phyloP scores from a whole-genome alignment of 2,888 invertebrate genomes.

The Drosophila mimetica region DNA sequence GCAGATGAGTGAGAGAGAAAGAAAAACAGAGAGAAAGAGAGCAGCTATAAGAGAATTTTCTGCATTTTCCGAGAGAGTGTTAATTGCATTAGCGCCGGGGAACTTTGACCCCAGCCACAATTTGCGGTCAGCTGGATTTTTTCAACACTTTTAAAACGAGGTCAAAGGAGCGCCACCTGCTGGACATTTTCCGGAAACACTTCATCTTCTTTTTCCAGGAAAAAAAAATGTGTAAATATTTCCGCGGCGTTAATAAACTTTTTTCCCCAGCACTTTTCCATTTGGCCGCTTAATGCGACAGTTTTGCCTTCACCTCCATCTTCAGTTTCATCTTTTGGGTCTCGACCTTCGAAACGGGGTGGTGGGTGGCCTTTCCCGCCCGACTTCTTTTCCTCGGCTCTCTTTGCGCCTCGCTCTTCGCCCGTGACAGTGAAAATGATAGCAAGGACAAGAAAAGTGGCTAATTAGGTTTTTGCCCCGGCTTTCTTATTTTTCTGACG shows the following conservation, averaged over 20 bases:
- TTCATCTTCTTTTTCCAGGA: conserved; percentile 3
- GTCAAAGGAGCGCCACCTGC: conserved; percentile 48
- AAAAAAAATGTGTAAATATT: conserved; percentile 30
- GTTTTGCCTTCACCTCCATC: conserved; percentile 1
- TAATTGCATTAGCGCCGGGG: conserved; percentile 68
- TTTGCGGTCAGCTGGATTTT: conserved; percentile 59
- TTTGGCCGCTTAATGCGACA: conserved; percentile 25
- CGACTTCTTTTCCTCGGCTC: conserved; percentile 38
- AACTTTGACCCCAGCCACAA: conserved; percentile 61
- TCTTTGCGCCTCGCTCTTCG: conserved; percentile 40
- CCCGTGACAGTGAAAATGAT: conserved; percentile 77
- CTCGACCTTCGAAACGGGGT: conserved; percentile 10
- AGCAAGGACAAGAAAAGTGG: conserved; percentile 48
- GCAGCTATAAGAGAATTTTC: conserved; percentile 5
- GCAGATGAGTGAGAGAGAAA: conserved; percentile 42
- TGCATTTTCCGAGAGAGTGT: conserved; percentile 41
- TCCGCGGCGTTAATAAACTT: conserved; percentile 67
- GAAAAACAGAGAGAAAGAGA: conserved; percentile 3
- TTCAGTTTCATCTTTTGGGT: conserved; percentile 6
- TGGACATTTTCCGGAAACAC: conserved; percentile 3
- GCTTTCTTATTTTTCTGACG: conserved; percentile 57
- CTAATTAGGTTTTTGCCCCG: conserved; percentile 80
- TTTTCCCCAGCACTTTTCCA: conserved; percentile 27
- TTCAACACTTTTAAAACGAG: conserved; percentile 71
- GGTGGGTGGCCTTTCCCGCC: conserved; percentile 13